Percentiles rank a stretch among this genome's conserved stretches.
These are phyloP conservation scores for Manis crassicaudata DNA, from an alignment of 2,797 vertebrate species.

Conservation along the genomic window DNA sequence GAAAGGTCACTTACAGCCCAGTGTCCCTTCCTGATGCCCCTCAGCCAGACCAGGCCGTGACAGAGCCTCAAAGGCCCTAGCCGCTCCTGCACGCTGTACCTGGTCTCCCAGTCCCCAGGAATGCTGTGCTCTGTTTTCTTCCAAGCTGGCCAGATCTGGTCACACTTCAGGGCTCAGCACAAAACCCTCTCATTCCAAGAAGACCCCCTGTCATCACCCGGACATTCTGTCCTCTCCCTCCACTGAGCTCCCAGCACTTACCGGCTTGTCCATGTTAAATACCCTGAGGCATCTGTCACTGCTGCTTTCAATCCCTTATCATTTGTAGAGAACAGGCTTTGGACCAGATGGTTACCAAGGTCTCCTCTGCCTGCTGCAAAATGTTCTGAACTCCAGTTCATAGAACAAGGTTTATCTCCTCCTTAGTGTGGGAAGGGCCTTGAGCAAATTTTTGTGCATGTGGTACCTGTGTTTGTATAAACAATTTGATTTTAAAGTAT, in stretches of 20 bases:
- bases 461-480: not conserved
- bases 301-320: not conserved
- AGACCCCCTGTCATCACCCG: accelerated
- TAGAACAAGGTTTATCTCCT: not conserved
- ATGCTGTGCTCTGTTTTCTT: not conserved
- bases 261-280: not conserved
- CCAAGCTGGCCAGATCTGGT: not conserved
- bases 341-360: not conserved
- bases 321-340: not conserved
- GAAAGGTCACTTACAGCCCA: accelerated
- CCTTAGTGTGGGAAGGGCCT: not conserved
- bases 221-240: not conserved
- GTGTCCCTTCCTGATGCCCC: not conserved
- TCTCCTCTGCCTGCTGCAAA: not conserved
- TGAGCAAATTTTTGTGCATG: not conserved
- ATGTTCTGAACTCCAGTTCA: not conserved
- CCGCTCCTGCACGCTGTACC: not conserved
- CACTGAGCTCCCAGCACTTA: not conserved
- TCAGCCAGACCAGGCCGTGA: no score
- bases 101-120: not conserved
- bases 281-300: not conserved
- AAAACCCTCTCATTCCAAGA: not conserved
- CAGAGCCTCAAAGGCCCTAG: not conserved
- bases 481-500: not conserved
- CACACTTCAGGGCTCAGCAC: not conserved